Base-by-base conservation (phyloP, 2,113 vertebrate species). In the Callopanchax toddi region DNA sequence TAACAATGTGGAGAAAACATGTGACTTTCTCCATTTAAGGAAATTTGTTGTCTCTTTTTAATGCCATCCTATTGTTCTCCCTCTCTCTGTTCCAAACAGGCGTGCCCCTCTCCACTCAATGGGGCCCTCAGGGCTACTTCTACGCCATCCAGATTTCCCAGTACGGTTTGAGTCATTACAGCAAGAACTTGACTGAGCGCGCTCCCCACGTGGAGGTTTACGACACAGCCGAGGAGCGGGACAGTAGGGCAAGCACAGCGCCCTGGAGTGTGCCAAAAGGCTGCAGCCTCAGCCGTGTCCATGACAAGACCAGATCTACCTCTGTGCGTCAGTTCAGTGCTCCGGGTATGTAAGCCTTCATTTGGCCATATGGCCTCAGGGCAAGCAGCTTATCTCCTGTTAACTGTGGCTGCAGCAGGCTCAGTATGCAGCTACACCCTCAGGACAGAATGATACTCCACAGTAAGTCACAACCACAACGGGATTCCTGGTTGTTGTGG, bases 101-200 rank as follows among this genome's bases (percentile, higher is more conserved):
- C 0, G 97, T 99, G 23, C 97, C 97, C 0, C 83, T 99, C 23
- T 99, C 97, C 72, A 99, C 97, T 0, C 97, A 99, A 67, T 99
- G 97, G 97, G 97, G 97, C 3, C 97, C 97, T 50, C 97, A 99
- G 86, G 97, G 97, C 79, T 99, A 99, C 86, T 99, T 99, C 90
- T 99, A 99, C 74, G 96, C 97, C 76, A 99, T 99, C 92, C 97
- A 99, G 91, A 98, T 99, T 10, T 94, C 97, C 0, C 97, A 99
- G 87, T 99, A 98, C 9, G 97, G 97, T n/a, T 72, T 99, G 78
- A 99, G 97, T 79, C 97, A 99, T 87, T 99, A 96, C 90, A 99
- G 97, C 80, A 99, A 99, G 67, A 99, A 99, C 89, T 93, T 99
- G 83, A 99, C 97, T 0, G 97, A 99, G 92, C 94, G 94, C 0